Evolutionary conservation across 2,888 invertebrate genomes (phyloP).

Genomic region (Caenorhabditis plicata): DNA sequence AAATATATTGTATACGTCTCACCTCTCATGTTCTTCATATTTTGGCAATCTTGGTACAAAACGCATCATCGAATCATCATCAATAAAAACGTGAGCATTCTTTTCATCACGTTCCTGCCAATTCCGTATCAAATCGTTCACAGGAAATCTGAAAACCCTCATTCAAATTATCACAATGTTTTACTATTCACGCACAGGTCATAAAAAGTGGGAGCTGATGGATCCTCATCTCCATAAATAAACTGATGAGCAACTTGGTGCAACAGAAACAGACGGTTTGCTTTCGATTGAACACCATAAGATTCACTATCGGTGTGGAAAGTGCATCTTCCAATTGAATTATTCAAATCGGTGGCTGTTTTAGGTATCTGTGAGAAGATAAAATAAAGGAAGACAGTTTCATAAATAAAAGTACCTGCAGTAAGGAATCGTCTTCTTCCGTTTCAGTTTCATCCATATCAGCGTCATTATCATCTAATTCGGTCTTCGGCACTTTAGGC

Average conservation of each 20-base stretch:
- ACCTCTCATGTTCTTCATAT: constrained; percentile 14
- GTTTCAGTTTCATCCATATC: background rate
- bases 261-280: constrained; percentile 34
- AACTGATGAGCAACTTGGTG: constrained; percentile 51
- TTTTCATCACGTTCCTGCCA: constrained; percentile 8
- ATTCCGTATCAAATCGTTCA: constrained; percentile 6
- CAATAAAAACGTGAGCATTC: constrained; percentile 8
- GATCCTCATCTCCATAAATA: constrained; percentile 28
- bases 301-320: no score
- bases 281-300: constrained; percentile 45
- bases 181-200: constrained; percentile 13
- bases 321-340: no score
- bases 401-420: no score
- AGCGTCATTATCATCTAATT: background rate
- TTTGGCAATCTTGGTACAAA: constrained; percentile 49
- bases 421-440: background rate
- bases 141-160: constrained; percentile 32
- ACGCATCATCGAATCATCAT: constrained; percentile 39
- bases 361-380: no score
- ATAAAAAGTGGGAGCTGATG: constrained; percentile 3
- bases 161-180: no score
- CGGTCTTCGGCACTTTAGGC: background rate
- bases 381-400: no score
- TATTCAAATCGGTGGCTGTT: no score
- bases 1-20: no score